These are phyloP conservation scores for Caenorhabditis drosophilae DNA, from an alignment of 2,888 invertebrate species.

Conservation along the genomic window DNA sequence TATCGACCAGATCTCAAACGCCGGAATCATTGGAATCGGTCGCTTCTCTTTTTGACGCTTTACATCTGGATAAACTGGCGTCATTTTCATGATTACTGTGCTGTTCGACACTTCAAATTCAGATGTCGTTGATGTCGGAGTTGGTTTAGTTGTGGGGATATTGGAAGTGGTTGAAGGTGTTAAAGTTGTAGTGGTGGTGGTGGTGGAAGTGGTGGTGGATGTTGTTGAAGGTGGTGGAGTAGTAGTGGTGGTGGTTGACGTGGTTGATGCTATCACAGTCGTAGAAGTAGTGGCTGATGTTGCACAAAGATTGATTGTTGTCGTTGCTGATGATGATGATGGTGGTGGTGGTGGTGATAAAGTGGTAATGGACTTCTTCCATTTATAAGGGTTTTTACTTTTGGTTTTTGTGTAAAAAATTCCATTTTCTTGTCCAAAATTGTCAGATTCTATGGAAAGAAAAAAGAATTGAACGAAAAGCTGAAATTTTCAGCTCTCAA, in stretches of 20 bases:
- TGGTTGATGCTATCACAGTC: slow-evolving; percentile 8
- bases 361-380: too few species aligned
- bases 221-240: slow-evolving; percentile 6
- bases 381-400: too few species aligned
- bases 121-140: slow-evolving; percentile 1
- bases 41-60: not conserved
- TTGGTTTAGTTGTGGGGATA: slow-evolving; percentile 13
- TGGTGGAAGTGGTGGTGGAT: slow-evolving; percentile 1
- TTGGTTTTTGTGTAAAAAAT: too few species aligned
- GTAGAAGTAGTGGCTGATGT: too few species aligned
- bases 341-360: too few species aligned
- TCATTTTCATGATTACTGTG: slow-evolving; percentile 11
- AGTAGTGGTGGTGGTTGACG: slow-evolving; percentile 12
- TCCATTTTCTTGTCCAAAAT: too few species aligned
- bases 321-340: too few species aligned
- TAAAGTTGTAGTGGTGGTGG: slow-evolving; percentile 8
- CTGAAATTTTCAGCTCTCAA: too few species aligned
- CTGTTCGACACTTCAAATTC: not conserved
- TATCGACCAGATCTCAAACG: slow-evolving; percentile 33
- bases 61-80: slow-evolving; percentile 38
- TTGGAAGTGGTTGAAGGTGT: slow-evolving; percentile 9
- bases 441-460: too few species aligned
- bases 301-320: too few species aligned
- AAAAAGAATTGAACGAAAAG: too few species aligned
- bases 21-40: slow-evolving; percentile 38